Base-by-base conservation (phyloP, 1,140 invertebrate genomes). In the Megathymus violae region DNA sequence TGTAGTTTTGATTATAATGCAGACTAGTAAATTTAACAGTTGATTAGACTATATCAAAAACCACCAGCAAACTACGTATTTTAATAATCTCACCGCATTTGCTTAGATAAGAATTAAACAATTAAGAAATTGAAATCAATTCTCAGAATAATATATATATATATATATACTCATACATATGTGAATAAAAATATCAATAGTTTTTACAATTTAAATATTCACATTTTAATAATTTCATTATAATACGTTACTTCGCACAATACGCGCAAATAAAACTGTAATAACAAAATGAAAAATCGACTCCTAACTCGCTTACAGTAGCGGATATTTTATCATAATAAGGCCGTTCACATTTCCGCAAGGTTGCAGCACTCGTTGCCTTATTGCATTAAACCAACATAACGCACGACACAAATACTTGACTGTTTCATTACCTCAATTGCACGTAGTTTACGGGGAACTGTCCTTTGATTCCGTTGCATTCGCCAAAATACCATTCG, bases 371-470 rank as follows among this genome's bases (percentile, higher is more conserved):
- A 41, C 34, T 56, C 6, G 51, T 40, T 16, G 34, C 34, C 34
- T 52, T 40, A 52, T 54, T 54, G 19, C 25, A 56, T 43, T 43
- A 43, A 54, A 59, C 41, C 40, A 22, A 27, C 38, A 27, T 15
- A 36, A 36, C 56, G 34, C 52, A 51, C 25, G 47, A 40, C 27
- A 50, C 60, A 27, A 54, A 25, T 27, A 44, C n/a, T 43, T 19
- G 6, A 17, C 34, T 27, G 25, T 43, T 22, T 54, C 47, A 61
- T 62, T 77, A 88, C 71, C 82, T 78, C 74, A 89, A 85, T 74
- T 95, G 93, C 14, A 97, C 94, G 89, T 96, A 97, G 91, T 95
- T 95, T 3, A 94, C 89, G 59, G 96, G 97, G 88, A 97, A 97
- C 78, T 97, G 95, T 38, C 96, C 97, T 77, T 88, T 93, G 52